Evolutionary conservation across 2,797 vertebrate genomes (phyloP).

Genomic region (Catamblyrhynchus diadema): DNA sequence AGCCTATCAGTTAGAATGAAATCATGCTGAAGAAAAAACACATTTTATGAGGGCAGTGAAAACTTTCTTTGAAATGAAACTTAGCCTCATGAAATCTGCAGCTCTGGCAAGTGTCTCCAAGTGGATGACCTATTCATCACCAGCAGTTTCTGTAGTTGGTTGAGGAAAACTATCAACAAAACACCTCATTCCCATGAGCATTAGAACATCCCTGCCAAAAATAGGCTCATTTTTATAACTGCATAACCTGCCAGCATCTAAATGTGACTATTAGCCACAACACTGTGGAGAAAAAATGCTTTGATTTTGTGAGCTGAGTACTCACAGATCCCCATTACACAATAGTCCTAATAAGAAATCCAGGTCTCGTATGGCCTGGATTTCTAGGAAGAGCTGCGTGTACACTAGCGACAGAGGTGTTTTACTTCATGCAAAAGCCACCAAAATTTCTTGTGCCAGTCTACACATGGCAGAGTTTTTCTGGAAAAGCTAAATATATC

Average conservation of each 20-base stretch:
- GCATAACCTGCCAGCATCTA: neutral
- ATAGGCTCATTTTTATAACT: conserved; percentile 28
- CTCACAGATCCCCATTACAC: neutral
- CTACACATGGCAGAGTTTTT: neutral
- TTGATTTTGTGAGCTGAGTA: conserved; percentile 9
- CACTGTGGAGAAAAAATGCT: neutral
- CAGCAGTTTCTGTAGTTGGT: neutral
- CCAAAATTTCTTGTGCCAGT: neutral
- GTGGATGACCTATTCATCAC: conserved; percentile 4
- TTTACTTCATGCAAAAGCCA: neutral
- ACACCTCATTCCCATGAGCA: neutral
- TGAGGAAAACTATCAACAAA: conserved; percentile 34
- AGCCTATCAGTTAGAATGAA: conserved; percentile 29
- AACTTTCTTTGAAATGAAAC: neutral
- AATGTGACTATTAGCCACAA: neutral
- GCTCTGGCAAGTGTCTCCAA: neutral
- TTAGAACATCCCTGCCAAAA: conserved; percentile 3
- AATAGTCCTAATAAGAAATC: neutral
- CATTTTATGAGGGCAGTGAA: neutral
- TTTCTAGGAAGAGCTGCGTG: neutral
- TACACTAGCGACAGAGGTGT: neutral
- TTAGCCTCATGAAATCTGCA: neutral
- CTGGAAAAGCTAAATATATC: neutral
- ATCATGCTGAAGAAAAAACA: conserved; percentile 18
- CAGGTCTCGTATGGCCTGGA: neutral